Base-by-base conservation (phyloP, 2,888 invertebrate species). In the Drosophila sordidapex region DNA sequence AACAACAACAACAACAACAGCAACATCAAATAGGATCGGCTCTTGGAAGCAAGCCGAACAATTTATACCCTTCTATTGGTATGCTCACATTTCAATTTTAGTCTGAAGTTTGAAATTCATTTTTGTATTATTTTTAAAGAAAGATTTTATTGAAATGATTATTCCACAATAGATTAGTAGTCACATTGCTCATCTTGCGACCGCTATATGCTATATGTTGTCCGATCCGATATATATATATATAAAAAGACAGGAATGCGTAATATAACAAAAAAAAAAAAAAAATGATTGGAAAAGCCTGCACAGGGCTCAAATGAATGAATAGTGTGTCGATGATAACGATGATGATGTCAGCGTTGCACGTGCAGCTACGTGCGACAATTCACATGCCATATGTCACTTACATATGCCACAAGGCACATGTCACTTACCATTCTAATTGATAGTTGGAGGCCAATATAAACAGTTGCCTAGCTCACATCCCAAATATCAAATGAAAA, bases 261-360 rank as follows among this genome's bases (percentile, higher is more conserved):
- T 15, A 15, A 6, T 3, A 43, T 13, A 7, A 43, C 6, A 43
- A 21, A 13, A 13, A 3, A n/a, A n/a, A n/a, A n/a, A n/a, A n/a
- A 13, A 36, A 36, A 3, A 4, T 11, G 4, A 40, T 11, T n/a
- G 40, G 10, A 46, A 4, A 21, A 21, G 46, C 2, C 4, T 7
- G 4, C 5, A 21, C 11, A 21, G 21, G n/a, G n/a, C n/a, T 43
- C 4, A 13, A 73, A n/a, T 43, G 21, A 31, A 33, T 33, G 33
- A 33, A 33, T 11, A 33, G 33, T 13, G n/a, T 74, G 73, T 79
- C 72, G 82, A 67, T 77, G 81, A 83, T 81, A 71, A 74, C 76
- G 80, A 72, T 77, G 83, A 81, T 81, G 71, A 83, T 74, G 82
- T 83, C 83, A 83, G 81, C 71, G 68, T 51, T 65, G 67, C 78